phyloP scores from a whole-genome alignment of 2,797 vertebrate genomes.

The Buphagus erythrorhynchus region DNA sequence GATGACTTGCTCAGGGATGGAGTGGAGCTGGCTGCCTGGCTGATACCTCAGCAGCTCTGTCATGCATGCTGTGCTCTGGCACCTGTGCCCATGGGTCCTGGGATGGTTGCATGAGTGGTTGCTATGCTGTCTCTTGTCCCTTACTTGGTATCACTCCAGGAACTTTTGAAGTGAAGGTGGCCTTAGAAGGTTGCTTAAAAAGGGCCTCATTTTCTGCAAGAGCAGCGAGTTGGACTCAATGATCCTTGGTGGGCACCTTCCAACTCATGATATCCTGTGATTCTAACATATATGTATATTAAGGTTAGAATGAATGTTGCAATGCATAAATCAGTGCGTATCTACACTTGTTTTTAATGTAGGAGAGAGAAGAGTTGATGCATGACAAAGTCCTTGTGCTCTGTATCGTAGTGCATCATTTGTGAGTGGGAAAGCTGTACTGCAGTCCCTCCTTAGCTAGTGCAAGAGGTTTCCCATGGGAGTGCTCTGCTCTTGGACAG shows the following conservation, averaged over 20 bases:
- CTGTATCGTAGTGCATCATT: neutral
- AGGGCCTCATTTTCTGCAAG: neutral
- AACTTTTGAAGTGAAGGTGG: neutral
- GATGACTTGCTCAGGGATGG: neutral
- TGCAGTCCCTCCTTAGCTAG: neutral
- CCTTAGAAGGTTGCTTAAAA: neutral
- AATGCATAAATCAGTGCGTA: neutral
- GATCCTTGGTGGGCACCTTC: neutral
- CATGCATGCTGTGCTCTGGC: rapidly evolving
- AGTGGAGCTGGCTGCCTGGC: neutral
- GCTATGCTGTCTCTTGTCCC: neutral
- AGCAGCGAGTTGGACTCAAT: rapidly evolving
- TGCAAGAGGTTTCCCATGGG: neutral
- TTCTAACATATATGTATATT: neutral
- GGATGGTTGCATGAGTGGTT: neutral
- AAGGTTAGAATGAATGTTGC: neutral
- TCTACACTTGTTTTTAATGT: neutral
- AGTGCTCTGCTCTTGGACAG: neutral
- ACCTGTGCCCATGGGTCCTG: rapidly evolving
- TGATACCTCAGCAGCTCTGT: neutral
- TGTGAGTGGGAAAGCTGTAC: neutral
- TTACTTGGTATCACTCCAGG: neutral
- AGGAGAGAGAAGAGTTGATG: neutral
- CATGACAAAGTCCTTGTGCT: neutral
- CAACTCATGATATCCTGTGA: neutral